A percentile compares a stretch with the other conserved stretches of the same genome.
Conservation (phyloP, 2,113 vertebrate genomes). For the Silurus meridionalis region DNA sequence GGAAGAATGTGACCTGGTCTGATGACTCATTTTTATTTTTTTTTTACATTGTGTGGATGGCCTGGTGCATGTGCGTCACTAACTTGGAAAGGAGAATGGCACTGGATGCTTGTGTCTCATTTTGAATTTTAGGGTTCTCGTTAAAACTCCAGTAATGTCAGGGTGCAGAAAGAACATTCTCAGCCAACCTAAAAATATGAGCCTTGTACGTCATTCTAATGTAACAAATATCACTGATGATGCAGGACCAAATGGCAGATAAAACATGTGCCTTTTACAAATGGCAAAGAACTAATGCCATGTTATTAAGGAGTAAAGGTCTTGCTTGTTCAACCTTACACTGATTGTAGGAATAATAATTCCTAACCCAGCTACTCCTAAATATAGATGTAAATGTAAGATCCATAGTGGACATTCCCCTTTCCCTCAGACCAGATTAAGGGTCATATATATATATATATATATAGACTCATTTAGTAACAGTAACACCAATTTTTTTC, state of each 20-base stretch:
- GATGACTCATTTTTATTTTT: too few relatives aligned
- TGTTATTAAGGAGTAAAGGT: background rate
- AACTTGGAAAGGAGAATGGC: too few relatives aligned
- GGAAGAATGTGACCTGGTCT: too few relatives aligned
- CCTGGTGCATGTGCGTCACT: too few relatives aligned
- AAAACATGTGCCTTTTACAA: background rate
- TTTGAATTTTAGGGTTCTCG: background rate
- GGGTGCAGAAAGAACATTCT: background rate
- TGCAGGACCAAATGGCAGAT: background rate
- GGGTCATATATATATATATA: background rate
- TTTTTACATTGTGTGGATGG: too few relatives aligned
- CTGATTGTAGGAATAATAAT: background rate
- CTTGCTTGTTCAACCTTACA: background rate
- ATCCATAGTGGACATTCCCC: background rate
- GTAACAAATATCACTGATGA: background rate
- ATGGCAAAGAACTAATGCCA: background rate
- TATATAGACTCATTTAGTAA: too few relatives aligned
- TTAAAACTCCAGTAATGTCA: background rate
- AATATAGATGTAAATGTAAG: background rate
- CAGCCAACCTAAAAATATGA: background rate
- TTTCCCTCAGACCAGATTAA: background rate
- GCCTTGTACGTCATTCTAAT: background rate
- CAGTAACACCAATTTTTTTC: background rate
- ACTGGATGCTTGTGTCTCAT: background rate
- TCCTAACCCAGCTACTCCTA: background rate